These are phyloP conservation scores for Sphaeramia orbicularis DNA, from an alignment of 2,797 vertebrate genomes.

Conservation along the genomic window DNA sequence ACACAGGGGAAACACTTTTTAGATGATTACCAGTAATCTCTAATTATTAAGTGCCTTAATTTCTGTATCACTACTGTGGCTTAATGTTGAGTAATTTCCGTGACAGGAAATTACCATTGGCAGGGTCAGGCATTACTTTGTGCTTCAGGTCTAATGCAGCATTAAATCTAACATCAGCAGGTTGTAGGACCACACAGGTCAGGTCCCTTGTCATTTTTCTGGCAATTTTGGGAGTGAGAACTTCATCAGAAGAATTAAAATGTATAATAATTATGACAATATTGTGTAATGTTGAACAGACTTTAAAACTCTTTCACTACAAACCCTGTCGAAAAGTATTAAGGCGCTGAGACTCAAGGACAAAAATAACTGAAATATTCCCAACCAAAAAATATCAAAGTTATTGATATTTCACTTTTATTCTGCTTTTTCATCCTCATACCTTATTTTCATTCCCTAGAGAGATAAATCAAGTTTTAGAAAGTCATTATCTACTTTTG, in stretches of 20 bases:
- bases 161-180: slow-evolving; percentile 29
- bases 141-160: slow-evolving; percentile 12
- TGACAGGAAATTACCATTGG: slow-evolving; percentile 63
- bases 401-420: no score
- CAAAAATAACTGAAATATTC: no score
- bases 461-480: no score
- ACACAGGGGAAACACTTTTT: slow-evolving; percentile 39
- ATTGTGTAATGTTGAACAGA: background rate
- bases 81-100: slow-evolving; percentile 62
- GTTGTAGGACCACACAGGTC: slow-evolving; percentile 1
- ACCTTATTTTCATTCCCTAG: no score
- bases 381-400: no score
- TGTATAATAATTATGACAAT: background rate
- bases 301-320: no score
- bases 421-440: no score
- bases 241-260: background rate
- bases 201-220: slow-evolving; percentile 2
- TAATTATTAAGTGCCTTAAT: slow-evolving; percentile 61
- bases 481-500: no score
- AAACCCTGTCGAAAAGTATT: no score
- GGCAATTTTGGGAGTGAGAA: background rate
- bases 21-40: slow-evolving; percentile 6
- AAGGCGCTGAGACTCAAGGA: no score
- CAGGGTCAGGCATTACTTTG: slow-evolving; percentile 41
- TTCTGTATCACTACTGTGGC: slow-evolving; percentile 56